A percentile compares a stretch with the other conserved stretches of the same genome.
These are phyloP conservation scores for Anisognathus igniventris DNA, from an alignment of 2,797 vertebrate species.

Conservation along the genomic window DNA sequence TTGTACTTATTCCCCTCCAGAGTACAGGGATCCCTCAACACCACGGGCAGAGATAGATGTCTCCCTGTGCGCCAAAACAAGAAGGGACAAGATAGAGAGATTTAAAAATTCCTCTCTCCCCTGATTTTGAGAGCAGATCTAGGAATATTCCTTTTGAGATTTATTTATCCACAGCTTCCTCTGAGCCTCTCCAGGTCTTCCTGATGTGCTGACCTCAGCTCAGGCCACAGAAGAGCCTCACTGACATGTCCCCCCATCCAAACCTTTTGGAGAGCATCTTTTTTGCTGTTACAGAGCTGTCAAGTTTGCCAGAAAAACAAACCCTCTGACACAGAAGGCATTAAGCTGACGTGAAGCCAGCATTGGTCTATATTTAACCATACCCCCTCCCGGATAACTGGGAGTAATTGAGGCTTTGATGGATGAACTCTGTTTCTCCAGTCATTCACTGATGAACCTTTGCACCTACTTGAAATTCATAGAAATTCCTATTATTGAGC, in stretches of 20 bases:
- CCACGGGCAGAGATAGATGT: rapidly evolving
- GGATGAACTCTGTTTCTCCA: conserved; percentile 19
- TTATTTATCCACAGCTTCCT: neutral
- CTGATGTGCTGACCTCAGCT: neutral
- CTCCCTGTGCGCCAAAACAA: neutral
- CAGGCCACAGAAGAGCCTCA: neutral
- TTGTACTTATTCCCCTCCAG: neutral
- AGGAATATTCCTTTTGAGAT: neutral
- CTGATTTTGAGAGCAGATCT: neutral
- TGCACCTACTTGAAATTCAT: conserved; percentile 46
- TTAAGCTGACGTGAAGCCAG: neutral
- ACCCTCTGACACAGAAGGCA: neutral
- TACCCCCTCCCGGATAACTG: neutral
- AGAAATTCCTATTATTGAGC: conserved; percentile 9
- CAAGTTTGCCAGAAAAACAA: neutral
- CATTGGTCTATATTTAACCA: neutral
- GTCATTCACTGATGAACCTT: neutral
- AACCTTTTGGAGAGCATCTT: neutral
- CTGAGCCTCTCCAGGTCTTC: neutral
- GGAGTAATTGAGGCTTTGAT: conserved; percentile 35
- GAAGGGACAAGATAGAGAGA: neutral
- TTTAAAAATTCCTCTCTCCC: neutral
- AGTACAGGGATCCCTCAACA: rapidly evolving
- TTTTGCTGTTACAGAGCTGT: neutral
- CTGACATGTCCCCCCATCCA: neutral